Base-by-base conservation (phyloP, 2,797 vertebrate genomes). In the Euthynnus affinis region DNA sequence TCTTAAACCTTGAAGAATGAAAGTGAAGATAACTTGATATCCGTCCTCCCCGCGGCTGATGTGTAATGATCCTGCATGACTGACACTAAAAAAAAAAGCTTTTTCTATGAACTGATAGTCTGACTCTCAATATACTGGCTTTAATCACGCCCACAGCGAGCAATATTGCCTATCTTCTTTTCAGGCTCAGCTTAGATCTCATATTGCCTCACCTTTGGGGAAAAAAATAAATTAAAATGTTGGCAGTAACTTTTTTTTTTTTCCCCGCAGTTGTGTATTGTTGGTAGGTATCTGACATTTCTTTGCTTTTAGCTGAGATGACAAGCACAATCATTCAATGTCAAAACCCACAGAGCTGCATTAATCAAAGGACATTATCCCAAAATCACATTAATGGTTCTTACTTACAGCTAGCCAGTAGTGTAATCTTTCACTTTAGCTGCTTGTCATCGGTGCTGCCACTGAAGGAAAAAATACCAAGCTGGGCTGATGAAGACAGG, bases 351-450 rank as follows among this genome's bases (percentile, higher is more conserved):
- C 68, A 58, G 57, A 72, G 75, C 63, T 34, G 7, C 78, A 85
- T 90, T 89, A 91, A 91, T 93, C 91, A 88, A 90, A 87, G 76
- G 67, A 52, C 85, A 91, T 93, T 91, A 93, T 87, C 85, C 79
- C 84, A 18, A 89, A 92, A 91, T 90, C 89, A 83, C 88, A 91
- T 89, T 89, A 92, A 92, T 89, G 87, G 68, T 66, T 80, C 80
- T 84, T 84, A 86, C 81, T 81, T 83, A 71, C 84, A 83, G 86
- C 82, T 78, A 40, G 73, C 76, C 78, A 73, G 66, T 58, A 32
- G 64, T 75, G 78, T 81, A 84, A 93, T 91, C 80, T 90, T 86
- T 92, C 82, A 87, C 57, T 83, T 71, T 37, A 46, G 82, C 70
- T 63, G 81, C 80, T 81, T 73, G 83, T 87, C 82, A 82, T 82